Evolutionary conservation across 2,113 vertebrate genomes (phyloP), one percentile per base, ranked within the genome.

Genomic region (Chlorodrepanis virens): DNA sequence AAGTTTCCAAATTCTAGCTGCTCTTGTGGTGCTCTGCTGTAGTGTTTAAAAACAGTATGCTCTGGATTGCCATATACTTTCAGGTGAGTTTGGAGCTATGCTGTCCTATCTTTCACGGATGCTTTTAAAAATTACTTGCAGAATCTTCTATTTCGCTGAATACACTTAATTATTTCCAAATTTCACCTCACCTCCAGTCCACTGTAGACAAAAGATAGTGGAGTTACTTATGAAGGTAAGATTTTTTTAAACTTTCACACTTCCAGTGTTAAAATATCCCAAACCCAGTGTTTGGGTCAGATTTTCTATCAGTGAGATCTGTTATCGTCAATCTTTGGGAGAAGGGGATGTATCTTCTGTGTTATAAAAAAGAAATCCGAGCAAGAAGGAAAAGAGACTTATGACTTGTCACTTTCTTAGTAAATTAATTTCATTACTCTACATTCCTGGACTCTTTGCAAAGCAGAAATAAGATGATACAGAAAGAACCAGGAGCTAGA

Each of bases 31-130:
- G n/a, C 24, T 77, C 20, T 5, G 6, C 28, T 39, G 28, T 21
- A 10, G 16, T 14, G 35, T 16, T 5, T 5, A 7, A 13, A 53
- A 91, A 11, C 16, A 5, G 0, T 8, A 4, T 8, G 12, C 1
- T 2, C 53, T 28, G 60, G 4, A 7, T 39, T 39, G 33, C 47
- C 27, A n/a, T 8, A 5, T 28, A 14, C 1, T n/a, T 9, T 69
- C 2, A 2, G 0, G 0, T 35, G 54, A 31, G 4, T 82, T 63
- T 13, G 25, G n/a, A 72, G 22, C 28, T 77, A 10, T 52, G 19
- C 33, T 75, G 24, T 6, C 9, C 1, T 33, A 1, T 14, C 20
- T 76, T 68, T 56, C 4, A 10, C 20, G 35, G 37, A 6, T 6
- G 4, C 18, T 44, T 68, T 52, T 6, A 9, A 53, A 81, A 57